These are phyloP conservation scores for Burhinus oedicnemus DNA, from an alignment of 2,113 vertebrate genomes.

Conservation along the genomic window DNA sequence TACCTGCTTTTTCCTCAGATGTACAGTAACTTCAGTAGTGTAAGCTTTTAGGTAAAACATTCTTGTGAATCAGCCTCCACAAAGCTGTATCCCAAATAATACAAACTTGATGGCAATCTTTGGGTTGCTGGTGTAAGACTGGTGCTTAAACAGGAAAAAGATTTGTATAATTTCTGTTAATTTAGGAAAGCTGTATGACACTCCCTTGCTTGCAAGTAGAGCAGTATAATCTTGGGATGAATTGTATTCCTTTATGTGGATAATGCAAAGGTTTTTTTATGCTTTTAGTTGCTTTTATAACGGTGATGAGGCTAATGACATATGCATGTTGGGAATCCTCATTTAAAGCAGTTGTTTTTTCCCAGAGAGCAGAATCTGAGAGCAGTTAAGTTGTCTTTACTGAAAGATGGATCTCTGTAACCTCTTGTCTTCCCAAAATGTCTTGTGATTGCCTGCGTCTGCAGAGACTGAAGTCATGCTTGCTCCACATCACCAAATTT, in stretches of 20 bases:
- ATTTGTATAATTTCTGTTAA: background rate
- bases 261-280: background rate
- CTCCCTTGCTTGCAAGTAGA: background rate
- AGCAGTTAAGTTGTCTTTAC: background rate
- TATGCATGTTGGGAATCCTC: background rate
- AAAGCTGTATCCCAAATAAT: background rate
- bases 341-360: background rate
- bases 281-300: background rate
- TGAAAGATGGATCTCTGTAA: background rate
- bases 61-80: background rate
- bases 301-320: fast-evolving
- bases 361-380: background rate
- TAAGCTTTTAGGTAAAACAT: background rate
- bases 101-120: background rate
- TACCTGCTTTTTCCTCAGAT: background rate
- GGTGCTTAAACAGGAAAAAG: background rate
- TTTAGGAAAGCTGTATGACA: background rate
- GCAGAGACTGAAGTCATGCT: background rate
- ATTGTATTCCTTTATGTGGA: background rate
- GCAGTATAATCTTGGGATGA: background rate
- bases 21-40: background rate
- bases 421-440: background rate
- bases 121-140: background rate
- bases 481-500: background rate
- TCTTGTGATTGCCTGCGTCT: background rate